A percentile compares a stretch with the other conserved stretches of the same genome.
These are phyloP conservation scores for Ptychobarbus kaznakovi DNA, from an alignment of 2,797 vertebrate genomes.

Conservation along the genomic window DNA sequence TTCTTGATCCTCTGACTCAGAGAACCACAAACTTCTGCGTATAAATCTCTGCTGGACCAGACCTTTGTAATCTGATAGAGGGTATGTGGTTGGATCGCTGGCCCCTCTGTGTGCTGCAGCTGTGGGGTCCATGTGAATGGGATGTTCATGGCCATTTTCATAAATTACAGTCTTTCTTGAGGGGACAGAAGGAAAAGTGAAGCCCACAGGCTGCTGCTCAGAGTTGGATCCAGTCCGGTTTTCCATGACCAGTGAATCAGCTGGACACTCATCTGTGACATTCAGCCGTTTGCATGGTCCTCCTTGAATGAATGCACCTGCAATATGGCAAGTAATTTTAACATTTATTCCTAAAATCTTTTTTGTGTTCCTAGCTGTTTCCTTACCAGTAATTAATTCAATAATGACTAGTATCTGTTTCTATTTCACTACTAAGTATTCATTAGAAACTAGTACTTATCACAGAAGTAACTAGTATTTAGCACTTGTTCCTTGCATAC, in stretches of 20 bases:
- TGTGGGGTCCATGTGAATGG: conserved; percentile 71
- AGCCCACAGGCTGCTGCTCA: conserved; percentile 76
- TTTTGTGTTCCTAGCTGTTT: neutral
- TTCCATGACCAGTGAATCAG: conserved; percentile 78
- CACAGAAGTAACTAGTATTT: neutral
- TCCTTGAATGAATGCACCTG: conserved; percentile 78
- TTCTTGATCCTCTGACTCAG: conserved; percentile 88
- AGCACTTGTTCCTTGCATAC: neutral
- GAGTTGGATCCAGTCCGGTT: conserved; percentile 75
- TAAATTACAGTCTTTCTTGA: conserved; percentile 74
- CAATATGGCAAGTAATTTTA: conserved; percentile 28
- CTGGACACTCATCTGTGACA: conserved; percentile 71
- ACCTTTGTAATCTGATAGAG: conserved; percentile 77
- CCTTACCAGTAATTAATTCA: neutral
- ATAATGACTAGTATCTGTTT: neutral
- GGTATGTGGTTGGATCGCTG: conserved; percentile 78
- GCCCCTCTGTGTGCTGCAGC: conserved; percentile 74
- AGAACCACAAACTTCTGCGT: conserved; percentile 89
- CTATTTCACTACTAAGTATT: neutral
- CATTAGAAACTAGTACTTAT: neutral
- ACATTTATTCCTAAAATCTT: neutral
- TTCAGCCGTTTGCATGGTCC: conserved; percentile 72
- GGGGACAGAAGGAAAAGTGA: conserved; percentile 73
- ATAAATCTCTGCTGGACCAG: conserved; percentile 89
- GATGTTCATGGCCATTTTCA: conserved; percentile 76